A percentile compares a stretch with the other conserved stretches of the same genome.
Evolutionary conservation across 2,888 invertebrate species (phyloP).

Genomic region (Coelogynopora nodosa): DNA sequence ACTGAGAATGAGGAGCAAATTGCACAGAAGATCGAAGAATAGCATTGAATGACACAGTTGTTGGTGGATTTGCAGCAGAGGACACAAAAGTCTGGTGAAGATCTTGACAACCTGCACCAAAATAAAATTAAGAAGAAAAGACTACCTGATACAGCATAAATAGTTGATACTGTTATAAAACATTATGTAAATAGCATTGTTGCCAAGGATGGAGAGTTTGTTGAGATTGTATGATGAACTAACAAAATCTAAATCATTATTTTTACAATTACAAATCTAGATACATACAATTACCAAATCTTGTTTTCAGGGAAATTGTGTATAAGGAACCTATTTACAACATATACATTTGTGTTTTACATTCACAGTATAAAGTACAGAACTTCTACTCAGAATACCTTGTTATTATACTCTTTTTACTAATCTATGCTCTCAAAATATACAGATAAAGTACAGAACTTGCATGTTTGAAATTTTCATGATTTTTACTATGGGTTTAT

Average conservation of each 20-base stretch:
- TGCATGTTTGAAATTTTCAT: background rate
- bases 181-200: background rate
- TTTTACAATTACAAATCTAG: background rate
- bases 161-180: background rate
- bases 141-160: conserved; percentile 6
- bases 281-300: background rate
- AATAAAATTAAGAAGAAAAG: conserved; percentile 6
- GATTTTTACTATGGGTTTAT: conserved; percentile 6
- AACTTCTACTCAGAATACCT: conserved; percentile 14
- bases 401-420: background rate
- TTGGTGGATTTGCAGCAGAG: conserved; percentile 28
- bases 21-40: conserved; percentile 6
- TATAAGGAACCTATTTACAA: conserved; percentile 16
- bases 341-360: conserved; percentile 20
- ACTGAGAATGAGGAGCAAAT: conserved; percentile 24
- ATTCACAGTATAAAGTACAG: conserved; percentile 12
- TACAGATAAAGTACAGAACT: conserved; percentile 13
- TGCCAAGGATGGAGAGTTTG: conserved; percentile 11
- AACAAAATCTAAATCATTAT: background rate
- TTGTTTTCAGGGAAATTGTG: conserved; percentile 17
- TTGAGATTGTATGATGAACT: conserved; percentile 14
- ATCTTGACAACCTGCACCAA: background rate
- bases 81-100: conserved; percentile 19
- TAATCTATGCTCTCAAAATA: conserved; percentile 18
- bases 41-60: background rate